These are phyloP conservation scores for Ibycter americanus DNA, from an alignment of 2,797 vertebrate species.

Conservation along the genomic window DNA sequence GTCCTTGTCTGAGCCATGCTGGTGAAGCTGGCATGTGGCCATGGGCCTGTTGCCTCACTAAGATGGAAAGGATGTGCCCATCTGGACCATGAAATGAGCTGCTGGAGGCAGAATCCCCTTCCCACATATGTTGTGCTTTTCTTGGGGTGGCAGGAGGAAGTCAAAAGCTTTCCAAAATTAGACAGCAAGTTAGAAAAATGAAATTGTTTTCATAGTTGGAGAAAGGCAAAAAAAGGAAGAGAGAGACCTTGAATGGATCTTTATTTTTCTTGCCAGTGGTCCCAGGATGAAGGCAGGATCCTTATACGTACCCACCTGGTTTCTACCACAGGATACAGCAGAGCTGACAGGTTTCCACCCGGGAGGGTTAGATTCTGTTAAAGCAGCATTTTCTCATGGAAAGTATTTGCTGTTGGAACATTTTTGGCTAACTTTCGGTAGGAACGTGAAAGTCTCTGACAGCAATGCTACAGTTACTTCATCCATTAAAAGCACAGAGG, in stretches of 20 bases:
- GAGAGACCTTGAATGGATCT: neutral
- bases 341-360: neutral
- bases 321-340: neutral
- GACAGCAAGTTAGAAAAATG: neutral
- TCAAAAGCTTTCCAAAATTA: neutral
- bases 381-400: slow-evolving; percentile 13
- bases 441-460: neutral
- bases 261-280: neutral
- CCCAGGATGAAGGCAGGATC: neutral
- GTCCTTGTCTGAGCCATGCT: neutral
- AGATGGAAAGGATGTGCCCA: neutral
- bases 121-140: neutral
- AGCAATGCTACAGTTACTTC: neutral
- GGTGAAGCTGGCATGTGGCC: neutral
- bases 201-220: neutral
- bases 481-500: neutral
- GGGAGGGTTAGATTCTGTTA: neutral
- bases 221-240: neutral
- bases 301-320: neutral
- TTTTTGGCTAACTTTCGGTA: neutral
- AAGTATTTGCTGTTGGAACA: neutral
- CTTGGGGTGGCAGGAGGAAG: neutral
- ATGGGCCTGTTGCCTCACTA: neutral
- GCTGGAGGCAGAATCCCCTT: neutral
- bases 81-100: neutral